Evolutionary conservation across 1,140 invertebrate genomes (phyloP).

Genomic region (Andrena cerasifolii): DNA sequence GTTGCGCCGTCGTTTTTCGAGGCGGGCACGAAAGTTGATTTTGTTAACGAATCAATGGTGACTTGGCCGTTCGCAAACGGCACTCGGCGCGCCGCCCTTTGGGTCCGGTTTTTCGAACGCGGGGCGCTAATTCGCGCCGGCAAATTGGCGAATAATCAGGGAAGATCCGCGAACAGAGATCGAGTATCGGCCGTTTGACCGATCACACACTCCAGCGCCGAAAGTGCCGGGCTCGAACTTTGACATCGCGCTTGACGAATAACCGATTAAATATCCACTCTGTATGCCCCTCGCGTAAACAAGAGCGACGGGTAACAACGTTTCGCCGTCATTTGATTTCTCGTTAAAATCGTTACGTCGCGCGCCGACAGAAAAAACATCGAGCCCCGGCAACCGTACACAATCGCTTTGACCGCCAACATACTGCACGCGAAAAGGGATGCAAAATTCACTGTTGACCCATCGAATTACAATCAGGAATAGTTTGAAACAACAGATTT

Average conservation of each 20-base stretch:
- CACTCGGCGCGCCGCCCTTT: neutral
- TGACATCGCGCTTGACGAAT: constrained; percentile 8
- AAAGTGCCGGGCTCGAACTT: neutral
- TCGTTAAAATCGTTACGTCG: constrained; percentile 35
- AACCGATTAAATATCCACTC: constrained; percentile 31
- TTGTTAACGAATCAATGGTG: constrained; percentile 2
- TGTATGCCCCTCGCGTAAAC: constrained; percentile 7
- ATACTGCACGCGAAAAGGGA: neutral
- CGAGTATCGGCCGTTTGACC: neutral
- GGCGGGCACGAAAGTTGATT: neutral
- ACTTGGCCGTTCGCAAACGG: too few relatives aligned
- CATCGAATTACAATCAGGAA: constrained; percentile 8
- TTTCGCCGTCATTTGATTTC: constrained; percentile 26
- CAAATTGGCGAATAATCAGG: neutral
- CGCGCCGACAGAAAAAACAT: neutral
- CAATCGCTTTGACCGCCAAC: neutral
- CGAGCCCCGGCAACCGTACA: neutral
- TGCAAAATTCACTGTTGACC: constrained; percentile 14
- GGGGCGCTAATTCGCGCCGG: too few relatives aligned
- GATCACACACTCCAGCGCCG: too few relatives aligned
- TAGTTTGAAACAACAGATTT: constrained; percentile 1
- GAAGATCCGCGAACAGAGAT: neutral
- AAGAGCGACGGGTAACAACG: constrained; percentile 23
- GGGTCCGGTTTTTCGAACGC: neutral
- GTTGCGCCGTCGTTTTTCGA: neutral